Percentiles rank a stretch among this genome's conserved stretches.
Evolutionary conservation across 1,140 invertebrate species (phyloP).

Genomic region (Drosophila chauvacae): DNA sequence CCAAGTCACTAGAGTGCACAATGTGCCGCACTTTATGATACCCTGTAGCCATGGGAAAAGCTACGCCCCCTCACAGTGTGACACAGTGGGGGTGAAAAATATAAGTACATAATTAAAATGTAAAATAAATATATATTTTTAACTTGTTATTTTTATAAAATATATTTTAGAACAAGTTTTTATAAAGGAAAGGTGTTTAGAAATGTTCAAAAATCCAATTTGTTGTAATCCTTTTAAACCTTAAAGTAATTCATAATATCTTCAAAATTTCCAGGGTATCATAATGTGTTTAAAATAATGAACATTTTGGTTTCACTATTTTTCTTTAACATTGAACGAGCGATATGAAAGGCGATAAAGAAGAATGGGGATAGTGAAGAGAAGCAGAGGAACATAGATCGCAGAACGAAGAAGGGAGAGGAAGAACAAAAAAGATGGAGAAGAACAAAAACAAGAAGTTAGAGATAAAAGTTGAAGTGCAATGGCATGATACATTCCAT

Average conservation of each 20-base stretch:
- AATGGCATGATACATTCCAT: constrained; percentile 23
- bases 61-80: not conserved
- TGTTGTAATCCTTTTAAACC: no score
- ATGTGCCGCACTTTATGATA: constrained; percentile 41
- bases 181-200: not conserved
- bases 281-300: not conserved
- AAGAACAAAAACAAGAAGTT: not conserved
- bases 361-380: not conserved
- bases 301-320: not conserved
- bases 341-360: constrained; percentile 13
- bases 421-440: not conserved
- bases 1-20: constrained; percentile 20
- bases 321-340: constrained; percentile 22
- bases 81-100: no score
- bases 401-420: not conserved
- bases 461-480: constrained; percentile 22
- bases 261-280: not conserved
- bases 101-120: not conserved
- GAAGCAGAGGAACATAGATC: not conserved
- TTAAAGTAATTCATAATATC: no score
- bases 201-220: not conserved
- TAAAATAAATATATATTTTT: fast-evolving
- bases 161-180: not conserved
- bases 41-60: constrained; percentile 5
- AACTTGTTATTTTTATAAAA: not conserved